Conservation (phyloP, 2,888 invertebrate species). For the Rotaria magnacalcarata region DNA sequence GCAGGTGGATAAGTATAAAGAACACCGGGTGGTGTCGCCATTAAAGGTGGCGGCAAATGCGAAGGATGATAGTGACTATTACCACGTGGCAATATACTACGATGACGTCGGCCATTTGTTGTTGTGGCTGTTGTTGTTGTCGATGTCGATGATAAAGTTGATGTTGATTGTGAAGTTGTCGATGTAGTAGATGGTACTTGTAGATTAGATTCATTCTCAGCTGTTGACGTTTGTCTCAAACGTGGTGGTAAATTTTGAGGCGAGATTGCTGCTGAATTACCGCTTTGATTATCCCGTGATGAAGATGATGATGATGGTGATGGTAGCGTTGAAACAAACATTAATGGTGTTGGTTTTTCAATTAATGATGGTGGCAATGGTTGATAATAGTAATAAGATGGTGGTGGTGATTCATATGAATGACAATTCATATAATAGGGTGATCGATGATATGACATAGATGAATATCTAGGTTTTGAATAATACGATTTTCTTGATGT, state of each 20-base stretch:
- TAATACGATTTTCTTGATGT: background rate
- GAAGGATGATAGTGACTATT: background rate
- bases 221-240: background rate
- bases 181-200: background rate
- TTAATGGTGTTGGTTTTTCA: background rate
- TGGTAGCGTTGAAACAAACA: background rate
- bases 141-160: background rate
- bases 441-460: background rate
- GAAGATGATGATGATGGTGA: background rate
- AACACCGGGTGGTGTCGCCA: slow-evolving; percentile 21
- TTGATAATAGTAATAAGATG: background rate
- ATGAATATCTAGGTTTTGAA: background rate
- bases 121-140: background rate
- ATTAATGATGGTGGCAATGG: background rate
- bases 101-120: background rate
- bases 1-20: slow-evolving; percentile 6
- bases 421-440: background rate
- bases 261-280: background rate
- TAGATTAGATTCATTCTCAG: background rate
- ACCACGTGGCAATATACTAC: slow-evolving; percentile 7
- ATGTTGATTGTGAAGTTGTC: background rate
- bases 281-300: background rate
- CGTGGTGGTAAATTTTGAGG: slow-evolving; percentile 32
- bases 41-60: slow-evolving; percentile 4
- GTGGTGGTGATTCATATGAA: background rate